These are phyloP conservation scores for Gnathonemus echidnorhynchus DNA, from an alignment of 2,113 vertebrate species.

Conservation along the genomic window DNA sequence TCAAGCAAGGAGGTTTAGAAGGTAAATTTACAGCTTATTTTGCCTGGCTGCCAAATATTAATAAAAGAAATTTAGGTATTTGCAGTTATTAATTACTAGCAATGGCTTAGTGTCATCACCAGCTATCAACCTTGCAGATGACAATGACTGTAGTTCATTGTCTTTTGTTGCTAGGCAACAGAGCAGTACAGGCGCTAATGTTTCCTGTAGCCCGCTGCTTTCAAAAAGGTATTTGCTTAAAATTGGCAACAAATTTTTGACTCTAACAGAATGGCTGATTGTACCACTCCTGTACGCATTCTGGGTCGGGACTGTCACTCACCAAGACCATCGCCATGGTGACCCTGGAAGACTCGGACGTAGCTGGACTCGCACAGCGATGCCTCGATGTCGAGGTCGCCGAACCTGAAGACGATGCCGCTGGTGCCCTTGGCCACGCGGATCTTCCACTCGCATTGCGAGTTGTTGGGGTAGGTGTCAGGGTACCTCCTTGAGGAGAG, in stretches of 20 bases:
- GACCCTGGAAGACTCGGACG: slow-evolving; percentile 59
- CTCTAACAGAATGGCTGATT: background rate
- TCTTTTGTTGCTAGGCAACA: background rate
- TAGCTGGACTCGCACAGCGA: slow-evolving; percentile 65
- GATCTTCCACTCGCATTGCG: slow-evolving; percentile 68
- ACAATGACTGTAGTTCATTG: background rate
- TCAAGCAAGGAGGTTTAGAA: background rate
- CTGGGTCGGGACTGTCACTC: slow-evolving; percentile 11
- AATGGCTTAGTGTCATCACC: background rate
- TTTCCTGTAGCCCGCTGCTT: background rate
- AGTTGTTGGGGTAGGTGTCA: slow-evolving; percentile 72
- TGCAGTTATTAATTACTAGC: background rate
- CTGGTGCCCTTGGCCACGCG: slow-evolving; percentile 56
- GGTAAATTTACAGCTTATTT: background rate
- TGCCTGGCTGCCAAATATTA: background rate
- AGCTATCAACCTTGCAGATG: background rate
- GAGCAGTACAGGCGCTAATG: background rate
- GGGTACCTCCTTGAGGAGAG: slow-evolving; percentile 76
- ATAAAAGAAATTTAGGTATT: background rate
- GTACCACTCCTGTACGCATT: background rate
- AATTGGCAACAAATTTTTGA: background rate
- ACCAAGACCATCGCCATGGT: slow-evolving; percentile 37
- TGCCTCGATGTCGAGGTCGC: slow-evolving; percentile 72
- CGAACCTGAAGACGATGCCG: slow-evolving; percentile 66
- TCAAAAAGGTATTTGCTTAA: background rate